These are phyloP conservation scores for Ispidina picta DNA, from an alignment of 2,797 vertebrate species.

Conservation along the genomic window DNA sequence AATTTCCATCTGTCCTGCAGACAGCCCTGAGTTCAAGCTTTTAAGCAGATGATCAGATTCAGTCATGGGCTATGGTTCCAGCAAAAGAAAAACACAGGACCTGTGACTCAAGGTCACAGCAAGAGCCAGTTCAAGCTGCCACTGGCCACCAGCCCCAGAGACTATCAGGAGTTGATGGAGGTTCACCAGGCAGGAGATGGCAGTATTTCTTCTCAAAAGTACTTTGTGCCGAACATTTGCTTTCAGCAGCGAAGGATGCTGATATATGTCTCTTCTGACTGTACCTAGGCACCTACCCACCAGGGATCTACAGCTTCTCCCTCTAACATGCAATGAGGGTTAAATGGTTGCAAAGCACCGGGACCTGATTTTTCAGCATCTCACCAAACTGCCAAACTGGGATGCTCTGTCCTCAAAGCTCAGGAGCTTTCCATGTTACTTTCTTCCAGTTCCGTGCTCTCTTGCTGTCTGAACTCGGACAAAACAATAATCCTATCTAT, in stretches of 20 bases:
- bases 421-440: background rate
- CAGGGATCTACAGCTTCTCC: background rate
- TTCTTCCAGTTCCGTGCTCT: background rate
- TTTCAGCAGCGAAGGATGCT: background rate
- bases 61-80: background rate
- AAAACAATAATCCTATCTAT: background rate
- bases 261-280: background rate
- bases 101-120: rapidly evolving
- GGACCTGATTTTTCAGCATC: background rate
- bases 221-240: background rate
- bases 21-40: background rate
- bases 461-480: background rate
- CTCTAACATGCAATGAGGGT: background rate
- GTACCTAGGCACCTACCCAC: background rate
- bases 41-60: background rate
- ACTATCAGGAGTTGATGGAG: background rate
- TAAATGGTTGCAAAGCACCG: background rate
- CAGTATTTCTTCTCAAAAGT: background rate
- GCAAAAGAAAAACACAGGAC: background rate
- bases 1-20: background rate
- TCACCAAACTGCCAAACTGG: background rate
- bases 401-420: background rate
- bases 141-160: background rate
- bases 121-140: background rate
- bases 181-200: background rate